Percentiles rank a stretch among this genome's conserved stretches.
Conservation (phyloP, 30 jellyfish, hydroid and myxozoan genomes). For the Clytia hemisphaerica region DNA sequence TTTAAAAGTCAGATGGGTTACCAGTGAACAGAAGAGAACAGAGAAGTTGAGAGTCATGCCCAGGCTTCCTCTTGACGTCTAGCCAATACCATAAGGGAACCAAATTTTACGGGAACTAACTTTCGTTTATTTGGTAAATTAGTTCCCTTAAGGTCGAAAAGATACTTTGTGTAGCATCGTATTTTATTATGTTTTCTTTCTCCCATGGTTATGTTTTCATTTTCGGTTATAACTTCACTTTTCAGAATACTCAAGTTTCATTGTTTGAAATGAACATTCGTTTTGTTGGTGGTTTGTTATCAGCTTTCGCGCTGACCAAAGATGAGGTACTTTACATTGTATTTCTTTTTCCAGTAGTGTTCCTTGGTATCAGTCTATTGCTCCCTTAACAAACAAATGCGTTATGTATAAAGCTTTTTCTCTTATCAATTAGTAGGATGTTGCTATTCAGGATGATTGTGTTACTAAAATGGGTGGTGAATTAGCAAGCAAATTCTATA, state of each 20-base stretch:
- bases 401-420: neutral
- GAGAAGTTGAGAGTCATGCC: no score
- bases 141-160: no score
- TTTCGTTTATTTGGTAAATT: no score
- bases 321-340: conserved; percentile 90
- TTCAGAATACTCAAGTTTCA: conserved; percentile 79
- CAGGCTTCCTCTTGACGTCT: no score
- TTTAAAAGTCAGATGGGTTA: no score
- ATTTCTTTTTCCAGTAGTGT: neutral
- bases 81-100: no score
- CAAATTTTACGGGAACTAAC: no score
- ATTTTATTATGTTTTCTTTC: neutral
- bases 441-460: neutral
- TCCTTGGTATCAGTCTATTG: neutral
- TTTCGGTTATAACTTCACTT: neutral
- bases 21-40: no score
- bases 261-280: conserved; percentile 92
- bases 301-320: conserved; percentile 76
- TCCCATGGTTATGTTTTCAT: neutral
- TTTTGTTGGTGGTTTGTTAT: conserved; percentile 91
- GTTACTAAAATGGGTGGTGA: no score
- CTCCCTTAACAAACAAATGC: neutral
- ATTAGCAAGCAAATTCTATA: no score
- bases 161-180: no score
- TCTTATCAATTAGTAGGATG: neutral